Conservation (phyloP, 2,113 vertebrate species). For the Nycticorax nycticorax region DNA sequence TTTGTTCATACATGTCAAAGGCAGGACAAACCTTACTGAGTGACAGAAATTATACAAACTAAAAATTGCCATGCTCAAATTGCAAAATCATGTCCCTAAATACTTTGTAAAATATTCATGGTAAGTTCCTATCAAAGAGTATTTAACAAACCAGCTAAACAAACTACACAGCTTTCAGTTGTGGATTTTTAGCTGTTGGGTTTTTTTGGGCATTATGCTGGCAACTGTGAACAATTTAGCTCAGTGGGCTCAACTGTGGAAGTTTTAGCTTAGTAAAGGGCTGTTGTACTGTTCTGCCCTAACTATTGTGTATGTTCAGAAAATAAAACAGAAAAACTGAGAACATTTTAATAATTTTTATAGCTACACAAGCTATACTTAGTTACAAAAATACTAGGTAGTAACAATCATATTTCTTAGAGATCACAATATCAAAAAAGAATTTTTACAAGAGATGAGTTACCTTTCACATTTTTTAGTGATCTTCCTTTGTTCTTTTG, state of each 20-base stretch:
- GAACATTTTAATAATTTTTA: not conserved
- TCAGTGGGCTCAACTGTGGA: not conserved
- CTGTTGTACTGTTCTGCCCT: not conserved
- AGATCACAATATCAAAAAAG: accelerated
- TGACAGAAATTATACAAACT: not conserved
- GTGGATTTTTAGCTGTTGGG: not conserved
- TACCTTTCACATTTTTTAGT: not conserved
- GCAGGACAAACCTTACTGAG: not conserved
- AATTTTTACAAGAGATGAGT: not conserved
- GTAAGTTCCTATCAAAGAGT: not conserved
- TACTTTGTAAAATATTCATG: not conserved
- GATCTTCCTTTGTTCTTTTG: not conserved
- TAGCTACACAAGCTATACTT: not conserved
- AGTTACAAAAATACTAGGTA: not conserved
- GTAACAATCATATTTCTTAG: not conserved
- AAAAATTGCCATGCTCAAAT: not conserved
- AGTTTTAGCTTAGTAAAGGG: not conserved
- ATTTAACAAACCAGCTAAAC: not conserved
- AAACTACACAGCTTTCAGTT: not conserved
- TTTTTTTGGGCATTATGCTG: not conserved
- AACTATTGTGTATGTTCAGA: not conserved
- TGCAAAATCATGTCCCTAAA: not conserved
- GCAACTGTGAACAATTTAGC: not conserved
- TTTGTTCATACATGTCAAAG: slow-evolving; percentile 14
- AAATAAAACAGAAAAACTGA: not conserved